Conservation (phyloP, 2,113 vertebrate genomes). For the Pomatostomus ruficeps region DNA sequence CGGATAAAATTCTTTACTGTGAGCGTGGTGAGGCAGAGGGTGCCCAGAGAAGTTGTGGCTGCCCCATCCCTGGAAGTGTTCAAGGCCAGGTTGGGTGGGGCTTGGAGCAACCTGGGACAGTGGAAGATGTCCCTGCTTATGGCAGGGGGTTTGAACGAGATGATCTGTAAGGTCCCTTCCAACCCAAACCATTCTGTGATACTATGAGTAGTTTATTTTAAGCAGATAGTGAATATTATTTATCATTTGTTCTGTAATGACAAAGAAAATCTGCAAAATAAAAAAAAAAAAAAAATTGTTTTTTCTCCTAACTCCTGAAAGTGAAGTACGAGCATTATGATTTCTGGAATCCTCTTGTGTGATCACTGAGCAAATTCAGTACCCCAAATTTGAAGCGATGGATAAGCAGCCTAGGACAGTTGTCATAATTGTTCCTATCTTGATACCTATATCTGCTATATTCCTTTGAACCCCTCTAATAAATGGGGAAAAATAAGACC, state of each 20-base stretch:
- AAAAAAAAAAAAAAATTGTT: no score
- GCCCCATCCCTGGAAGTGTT: background rate
- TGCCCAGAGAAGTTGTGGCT: background rate
- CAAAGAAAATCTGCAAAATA: background rate
- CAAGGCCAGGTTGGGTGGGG: background rate
- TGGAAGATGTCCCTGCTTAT: background rate
- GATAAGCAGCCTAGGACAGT: background rate
- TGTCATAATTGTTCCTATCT: background rate
- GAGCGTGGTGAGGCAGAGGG: background rate
- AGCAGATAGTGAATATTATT: background rate
- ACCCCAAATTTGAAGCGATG: background rate
- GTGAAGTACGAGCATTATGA: background rate
- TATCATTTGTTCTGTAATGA: background rate
- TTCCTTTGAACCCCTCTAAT: background rate
- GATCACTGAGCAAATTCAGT: background rate
- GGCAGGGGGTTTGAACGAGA: fast-evolving
- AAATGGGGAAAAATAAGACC: background rate
- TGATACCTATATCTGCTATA: fast-evolving
- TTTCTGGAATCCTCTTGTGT: background rate
- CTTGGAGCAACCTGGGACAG: background rate
- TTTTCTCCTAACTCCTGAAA: background rate
- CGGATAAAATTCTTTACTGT: fast-evolving
- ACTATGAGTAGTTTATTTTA: background rate
- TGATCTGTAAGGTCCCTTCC: background rate
- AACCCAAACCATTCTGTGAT: background rate